Evolutionary conservation across 2,888 invertebrate species (phyloP), one percentile per base, ranked within the genome.

Genomic region (Taphrorychus bicolor): DNA sequence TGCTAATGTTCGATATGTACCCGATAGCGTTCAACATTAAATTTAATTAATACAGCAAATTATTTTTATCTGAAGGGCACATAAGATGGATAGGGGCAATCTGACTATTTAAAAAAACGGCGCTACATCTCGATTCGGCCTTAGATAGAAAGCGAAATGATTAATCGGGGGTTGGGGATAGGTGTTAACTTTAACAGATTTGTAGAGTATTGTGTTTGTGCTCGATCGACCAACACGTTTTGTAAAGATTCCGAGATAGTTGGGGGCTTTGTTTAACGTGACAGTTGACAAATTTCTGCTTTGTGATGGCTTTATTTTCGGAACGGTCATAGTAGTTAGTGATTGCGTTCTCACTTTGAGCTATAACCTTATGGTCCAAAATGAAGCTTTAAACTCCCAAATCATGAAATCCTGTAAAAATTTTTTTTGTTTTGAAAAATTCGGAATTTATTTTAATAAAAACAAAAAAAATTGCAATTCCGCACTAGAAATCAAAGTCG

Each of bases 161-260:
- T 70, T 70, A 70, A 70, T 70, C 51, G 59, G 45, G 41, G 64
- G 57, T 32, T 41, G 52, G 70, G 54, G 49, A 56, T 62, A 74
- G 74, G 75, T 75, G 76, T 76, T 74, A 75, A 74, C 66, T 71
- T 73, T 74, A 74, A 76, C 76, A 75, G 73, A 75, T 75, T 73
- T 75, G 75, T 78, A 70, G 65, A 67, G 69, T 67, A 66, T 59
- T 57, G 52, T 64, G 67, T 70, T 51, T 60, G 59, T 48, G 58
- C 59, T 14, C 64, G 59, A 69, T 69, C 57, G 58, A 66, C 71
- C 63, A 56, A 68, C 45, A 65, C 59, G 53, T 61, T 60, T 68
- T 63, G 59, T 64, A 51, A 61, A 56, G 70, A 69, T 70, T 56
- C 16, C 18, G 4, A 66, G 72, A 72, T 72, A 70, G 61, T 18